A percentile compares a stretch with the other conserved stretches of the same genome.
Conservation (phyloP, 2,113 vertebrate species). For the Hemichromis elongatus region DNA sequence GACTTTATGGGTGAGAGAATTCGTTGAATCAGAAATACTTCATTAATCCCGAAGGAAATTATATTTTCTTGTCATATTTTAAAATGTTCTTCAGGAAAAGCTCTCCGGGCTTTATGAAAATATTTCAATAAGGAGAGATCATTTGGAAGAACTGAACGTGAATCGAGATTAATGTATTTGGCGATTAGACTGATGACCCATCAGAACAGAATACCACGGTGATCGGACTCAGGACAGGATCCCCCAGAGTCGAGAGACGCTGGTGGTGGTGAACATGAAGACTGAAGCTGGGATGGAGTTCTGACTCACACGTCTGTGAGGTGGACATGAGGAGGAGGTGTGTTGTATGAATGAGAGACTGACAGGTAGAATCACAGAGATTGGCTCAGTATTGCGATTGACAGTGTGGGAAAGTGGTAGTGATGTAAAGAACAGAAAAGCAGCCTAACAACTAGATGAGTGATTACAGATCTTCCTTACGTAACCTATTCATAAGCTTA, state of each 20-base stretch:
- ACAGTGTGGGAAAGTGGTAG: not conserved
- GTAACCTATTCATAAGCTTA: no score
- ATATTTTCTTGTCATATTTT: not conserved
- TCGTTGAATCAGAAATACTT: no score
- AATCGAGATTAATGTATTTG: not conserved
- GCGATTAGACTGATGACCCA: not conserved
- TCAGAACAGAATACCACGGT: not conserved
- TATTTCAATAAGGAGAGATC: not conserved
- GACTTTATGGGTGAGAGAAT: not conserved
- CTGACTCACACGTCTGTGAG: not conserved
- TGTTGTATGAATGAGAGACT: not conserved
- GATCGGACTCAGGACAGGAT: rapidly evolving
- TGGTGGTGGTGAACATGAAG: not conserved
- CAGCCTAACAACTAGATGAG: not conserved
- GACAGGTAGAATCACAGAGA: rapidly evolving
- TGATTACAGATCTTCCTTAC: not conserved
- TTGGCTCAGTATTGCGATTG: not conserved
- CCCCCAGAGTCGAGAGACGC: rapidly evolving
- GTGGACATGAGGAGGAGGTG: not conserved
- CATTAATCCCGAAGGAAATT: no score
- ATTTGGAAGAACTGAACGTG: not conserved
- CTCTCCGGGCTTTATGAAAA: rapidly evolving
- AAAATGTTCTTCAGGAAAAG: not conserved
- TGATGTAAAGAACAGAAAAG: not conserved
- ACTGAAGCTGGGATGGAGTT: not conserved